These are phyloP conservation scores for Stegodyphus mimosarum DNA, from an alignment of 1,140 invertebrate genomes.

Conservation along the genomic window DNA sequence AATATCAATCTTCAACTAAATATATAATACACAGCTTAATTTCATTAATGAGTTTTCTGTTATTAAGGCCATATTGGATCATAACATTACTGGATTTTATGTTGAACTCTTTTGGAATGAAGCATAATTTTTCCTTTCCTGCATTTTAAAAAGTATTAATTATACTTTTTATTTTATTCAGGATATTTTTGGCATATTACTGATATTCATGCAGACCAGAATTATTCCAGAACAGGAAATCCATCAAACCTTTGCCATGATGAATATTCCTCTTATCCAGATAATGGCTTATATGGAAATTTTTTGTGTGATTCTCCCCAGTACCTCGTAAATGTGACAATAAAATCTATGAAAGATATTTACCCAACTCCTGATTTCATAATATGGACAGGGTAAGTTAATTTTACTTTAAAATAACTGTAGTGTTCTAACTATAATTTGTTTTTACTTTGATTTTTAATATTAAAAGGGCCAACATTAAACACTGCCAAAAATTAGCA, in stretches of 20 bases:
- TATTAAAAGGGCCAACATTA: too few relatives aligned
- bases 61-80: too few relatives aligned
- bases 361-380: slow-evolving; percentile 87
- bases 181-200: slow-evolving; percentile 94
- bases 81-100: too few relatives aligned
- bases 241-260: slow-evolving; percentile 63
- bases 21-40: too few relatives aligned
- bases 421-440: background rate
- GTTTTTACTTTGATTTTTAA: background rate
- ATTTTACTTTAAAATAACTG: background rate
- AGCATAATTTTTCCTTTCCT: too few relatives aligned
- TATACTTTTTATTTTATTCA: slow-evolving; percentile 66
- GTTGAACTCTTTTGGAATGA: too few relatives aligned
- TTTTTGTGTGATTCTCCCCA: slow-evolving; percentile 89
- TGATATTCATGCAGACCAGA: slow-evolving; percentile 87
- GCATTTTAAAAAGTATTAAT: background rate
- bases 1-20: too few relatives aligned
- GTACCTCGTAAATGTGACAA: slow-evolving; percentile 84
- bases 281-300: slow-evolving; percentile 79
- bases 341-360: slow-evolving; percentile 81
- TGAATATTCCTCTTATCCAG: background rate
- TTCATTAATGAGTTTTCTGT: too few relatives aligned
- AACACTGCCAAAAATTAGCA: too few relatives aligned
- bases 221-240: slow-evolving; percentile 80
- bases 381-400: slow-evolving; percentile 88